phyloP scores from a whole-genome alignment of 2,888 invertebrate species.

The Aradus depressus region DNA sequence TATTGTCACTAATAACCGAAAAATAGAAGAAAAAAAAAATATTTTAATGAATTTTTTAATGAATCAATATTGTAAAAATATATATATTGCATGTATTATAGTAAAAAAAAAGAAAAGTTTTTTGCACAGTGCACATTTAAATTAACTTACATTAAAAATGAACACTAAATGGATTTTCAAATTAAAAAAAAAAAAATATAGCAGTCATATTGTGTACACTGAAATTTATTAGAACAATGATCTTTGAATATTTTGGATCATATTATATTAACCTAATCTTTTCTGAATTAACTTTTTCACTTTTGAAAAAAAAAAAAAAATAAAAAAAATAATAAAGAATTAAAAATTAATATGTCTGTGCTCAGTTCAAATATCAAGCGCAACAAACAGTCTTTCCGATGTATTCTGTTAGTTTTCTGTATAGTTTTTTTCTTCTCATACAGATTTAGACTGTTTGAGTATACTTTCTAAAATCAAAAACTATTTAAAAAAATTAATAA shows the following conservation, averaged over 20 bases:
- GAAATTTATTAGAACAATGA: too few species aligned
- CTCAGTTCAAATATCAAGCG: constrained; percentile 29
- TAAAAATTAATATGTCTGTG: constrained; percentile 23
- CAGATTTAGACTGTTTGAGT: constrained; percentile 20
- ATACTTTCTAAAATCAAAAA: constrained; percentile 20
- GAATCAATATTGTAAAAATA: constrained; percentile 13
- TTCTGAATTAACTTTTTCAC: too few species aligned
- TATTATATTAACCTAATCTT: too few species aligned
- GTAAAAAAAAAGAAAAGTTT: too few species aligned
- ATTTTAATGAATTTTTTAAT: constrained; percentile 17
- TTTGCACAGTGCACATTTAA: constrained; percentile 25
- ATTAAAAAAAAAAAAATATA: constrained; percentile 6
- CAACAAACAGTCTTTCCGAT: constrained; percentile 28
- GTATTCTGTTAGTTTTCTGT: constrained; percentile 23
- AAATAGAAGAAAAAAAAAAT: constrained; percentile 1
- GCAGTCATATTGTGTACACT: too few species aligned
- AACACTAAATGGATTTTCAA: too few species aligned
- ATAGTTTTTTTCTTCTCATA: constrained; percentile 11
- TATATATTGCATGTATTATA: constrained; percentile 23
- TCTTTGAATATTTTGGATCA: too few species aligned
- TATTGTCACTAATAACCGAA: not conserved
- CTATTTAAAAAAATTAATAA: constrained; percentile 12
- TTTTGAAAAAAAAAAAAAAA: constrained; percentile 10
- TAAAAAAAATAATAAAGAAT: constrained; percentile 15
- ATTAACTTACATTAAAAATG: constrained; percentile 16